phyloP scores from a whole-genome alignment of 2,797 vertebrate species.

The Mycteria americana region DNA sequence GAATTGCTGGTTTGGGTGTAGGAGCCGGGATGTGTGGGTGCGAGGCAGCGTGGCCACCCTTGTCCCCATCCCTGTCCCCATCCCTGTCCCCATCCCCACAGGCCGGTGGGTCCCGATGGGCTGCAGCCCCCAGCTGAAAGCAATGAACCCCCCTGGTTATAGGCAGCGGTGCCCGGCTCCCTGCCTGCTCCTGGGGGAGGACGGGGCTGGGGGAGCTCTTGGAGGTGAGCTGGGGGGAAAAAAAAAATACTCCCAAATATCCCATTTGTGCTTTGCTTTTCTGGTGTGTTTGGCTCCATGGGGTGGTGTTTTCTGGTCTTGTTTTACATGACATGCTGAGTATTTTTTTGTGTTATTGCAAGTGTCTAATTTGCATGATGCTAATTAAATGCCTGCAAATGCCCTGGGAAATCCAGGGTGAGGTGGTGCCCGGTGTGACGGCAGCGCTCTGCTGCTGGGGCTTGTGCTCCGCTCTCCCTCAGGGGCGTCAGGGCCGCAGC shows the following conservation, averaged over 20 bases:
- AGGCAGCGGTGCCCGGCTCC: not conserved
- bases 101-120: not conserved
- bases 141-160: not conserved
- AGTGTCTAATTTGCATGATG: fast-evolving
- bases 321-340: fast-evolving
- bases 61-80: too few relatives aligned
- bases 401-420: fast-evolving
- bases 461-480: not conserved
- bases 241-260: fast-evolving
- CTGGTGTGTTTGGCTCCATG: fast-evolving
- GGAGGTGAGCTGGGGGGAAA: not conserved
- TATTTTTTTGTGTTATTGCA: fast-evolving
- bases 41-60: fast-evolving
- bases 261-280: fast-evolving
- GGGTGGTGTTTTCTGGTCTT: fast-evolving
- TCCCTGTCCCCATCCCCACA: not conserved
- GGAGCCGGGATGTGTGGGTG: fast-evolving
- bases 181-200: not conserved
- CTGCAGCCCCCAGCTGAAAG: not conserved
- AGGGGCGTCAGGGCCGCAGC: fast-evolving
- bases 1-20: not conserved
- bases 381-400: not conserved
- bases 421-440: fast-evolving
- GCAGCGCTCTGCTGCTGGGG: too few relatives aligned
- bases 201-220: fast-evolving